Conservation (phyloP, 2,888 invertebrate species). For the Mystacides longicornis region DNA sequence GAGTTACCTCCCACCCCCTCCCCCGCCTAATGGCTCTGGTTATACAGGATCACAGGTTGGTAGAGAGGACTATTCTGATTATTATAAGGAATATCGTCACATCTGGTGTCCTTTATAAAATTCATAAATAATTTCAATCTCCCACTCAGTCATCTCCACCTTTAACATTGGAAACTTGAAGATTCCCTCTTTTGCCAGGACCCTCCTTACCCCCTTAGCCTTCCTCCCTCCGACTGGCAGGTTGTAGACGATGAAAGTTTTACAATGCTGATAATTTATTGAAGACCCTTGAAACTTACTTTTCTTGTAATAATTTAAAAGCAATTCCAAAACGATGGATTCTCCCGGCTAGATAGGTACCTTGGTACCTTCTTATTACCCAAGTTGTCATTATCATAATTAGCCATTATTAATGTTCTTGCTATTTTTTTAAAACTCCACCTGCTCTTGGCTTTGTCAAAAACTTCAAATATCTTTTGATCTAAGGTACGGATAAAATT, state of each 20-base stretch:
- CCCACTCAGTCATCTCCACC: not conserved
- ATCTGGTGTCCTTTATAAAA: slow-evolving; percentile 1
- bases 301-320: slow-evolving; percentile 1
- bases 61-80: not conserved
- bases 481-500: no score
- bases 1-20: no score
- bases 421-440: no score
- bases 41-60: no score
- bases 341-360: not conserved
- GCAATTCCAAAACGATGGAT: not conserved
- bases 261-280: slow-evolving; percentile 1
- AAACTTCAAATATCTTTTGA: no score
- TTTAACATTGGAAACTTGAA: not conserved
- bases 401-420: no score
- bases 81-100: not conserved
- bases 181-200: not conserved
- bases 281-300: not conserved
- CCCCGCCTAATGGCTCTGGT: no score
- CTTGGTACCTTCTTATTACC: no score
- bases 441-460: no score
- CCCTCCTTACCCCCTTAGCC: no score
- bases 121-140: slow-evolving; percentile 1
- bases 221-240: no score
- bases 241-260: not conserved
- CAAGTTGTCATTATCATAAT: no score